Percentiles rank a stretch among this genome's conserved stretches.
These are phyloP conservation scores for Aphodius granarius DNA, from an alignment of 2,888 invertebrate species.

Conservation along the genomic window DNA sequence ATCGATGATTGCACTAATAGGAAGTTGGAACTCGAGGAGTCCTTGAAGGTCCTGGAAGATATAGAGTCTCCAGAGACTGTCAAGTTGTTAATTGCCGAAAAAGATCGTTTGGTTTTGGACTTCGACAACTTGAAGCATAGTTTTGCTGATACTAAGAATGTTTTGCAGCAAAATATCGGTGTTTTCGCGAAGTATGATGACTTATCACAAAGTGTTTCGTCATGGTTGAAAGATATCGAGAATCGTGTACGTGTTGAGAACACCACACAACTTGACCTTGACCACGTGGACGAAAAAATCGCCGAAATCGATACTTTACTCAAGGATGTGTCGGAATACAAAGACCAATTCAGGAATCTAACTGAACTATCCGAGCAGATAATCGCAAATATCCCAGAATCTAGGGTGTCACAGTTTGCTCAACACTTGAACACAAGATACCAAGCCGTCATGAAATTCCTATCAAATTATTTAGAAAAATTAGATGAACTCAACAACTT, in stretches of 20 bases:
- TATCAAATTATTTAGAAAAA: constrained; percentile 70
- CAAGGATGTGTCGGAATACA: constrained; percentile 65
- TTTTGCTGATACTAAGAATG: constrained; percentile 67
- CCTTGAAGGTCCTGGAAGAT: constrained; percentile 69
- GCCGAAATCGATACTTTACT: constrained; percentile 66
- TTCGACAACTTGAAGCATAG: constrained; percentile 70
- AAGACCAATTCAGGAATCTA: constrained; percentile 68
- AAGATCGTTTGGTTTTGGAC: constrained; percentile 70
- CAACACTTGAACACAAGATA: constrained; percentile 77
- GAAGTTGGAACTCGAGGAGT: constrained; percentile 69
- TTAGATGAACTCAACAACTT: constrained; percentile 71
- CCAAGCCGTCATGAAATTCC: constrained; percentile 72
- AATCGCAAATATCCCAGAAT: constrained; percentile 77
- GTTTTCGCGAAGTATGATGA: constrained; percentile 82
- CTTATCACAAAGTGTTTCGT: constrained; percentile 71
- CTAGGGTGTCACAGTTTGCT: constrained; percentile 78
- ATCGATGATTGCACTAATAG: constrained; percentile 71
- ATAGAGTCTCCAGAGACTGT: constrained; percentile 74
- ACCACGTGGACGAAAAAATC: constrained; percentile 70
- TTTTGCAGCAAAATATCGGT: constrained; percentile 70
- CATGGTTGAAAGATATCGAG: constrained; percentile 81
- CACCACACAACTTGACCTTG: constrained; percentile 68
- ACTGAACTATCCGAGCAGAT: constrained; percentile 71
- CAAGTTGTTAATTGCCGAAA: constrained; percentile 67
- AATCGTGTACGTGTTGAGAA: constrained; percentile 73